A percentile compares a stretch with the other conserved stretches of the same genome.
Conservation (phyloP, 1,140 invertebrate genomes). For the Sweltsa coloradensis region DNA sequence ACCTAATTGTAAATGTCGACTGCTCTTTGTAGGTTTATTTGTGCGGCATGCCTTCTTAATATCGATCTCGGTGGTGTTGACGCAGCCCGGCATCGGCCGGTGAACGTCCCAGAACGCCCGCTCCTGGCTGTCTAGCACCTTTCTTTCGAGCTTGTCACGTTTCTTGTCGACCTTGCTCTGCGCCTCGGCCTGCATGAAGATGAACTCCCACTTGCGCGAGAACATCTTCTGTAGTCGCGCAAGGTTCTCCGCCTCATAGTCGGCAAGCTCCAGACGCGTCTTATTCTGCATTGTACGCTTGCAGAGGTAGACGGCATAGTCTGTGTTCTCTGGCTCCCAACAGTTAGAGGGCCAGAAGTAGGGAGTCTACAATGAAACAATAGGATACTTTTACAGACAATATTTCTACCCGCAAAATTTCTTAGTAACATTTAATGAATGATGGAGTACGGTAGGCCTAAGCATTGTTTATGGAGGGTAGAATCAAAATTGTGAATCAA, state of each 20-base stretch:
- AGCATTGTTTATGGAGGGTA: no score
- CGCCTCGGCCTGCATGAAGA: conserved; percentile 92
- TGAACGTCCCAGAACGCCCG: conserved; percentile 99
- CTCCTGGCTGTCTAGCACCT: conserved; percentile 97
- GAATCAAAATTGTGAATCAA: no score
- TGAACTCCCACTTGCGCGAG: conserved; percentile 98
- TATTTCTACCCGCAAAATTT: no score
- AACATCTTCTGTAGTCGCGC: conserved; percentile 98
- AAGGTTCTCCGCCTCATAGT: conserved; percentile 97
- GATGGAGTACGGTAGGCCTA: background rate
- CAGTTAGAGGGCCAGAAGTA: conserved; percentile 99
- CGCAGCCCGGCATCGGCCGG: conserved; percentile 94
- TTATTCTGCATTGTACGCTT: conserved; percentile 99
- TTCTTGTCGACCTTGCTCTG: conserved; percentile 96
- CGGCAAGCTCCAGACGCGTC: conserved; percentile 88
- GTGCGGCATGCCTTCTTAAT: conserved; percentile 91
- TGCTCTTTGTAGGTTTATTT: conserved; percentile 38
- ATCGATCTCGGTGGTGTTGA: conserved; percentile 97
- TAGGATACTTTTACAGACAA: no score
- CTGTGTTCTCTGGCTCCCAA: conserved; percentile 98
- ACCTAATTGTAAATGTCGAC: conserved; percentile 9
- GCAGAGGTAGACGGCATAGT: conserved; percentile 98
- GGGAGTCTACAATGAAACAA: conserved; percentile 71
- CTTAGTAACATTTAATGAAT: background rate
- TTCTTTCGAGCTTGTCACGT: conserved; percentile 92